Evolutionary conservation across 2,113 vertebrate species (phyloP), one percentile per base, ranked within the genome.

Genomic region (Argyrosomus japonicus): DNA sequence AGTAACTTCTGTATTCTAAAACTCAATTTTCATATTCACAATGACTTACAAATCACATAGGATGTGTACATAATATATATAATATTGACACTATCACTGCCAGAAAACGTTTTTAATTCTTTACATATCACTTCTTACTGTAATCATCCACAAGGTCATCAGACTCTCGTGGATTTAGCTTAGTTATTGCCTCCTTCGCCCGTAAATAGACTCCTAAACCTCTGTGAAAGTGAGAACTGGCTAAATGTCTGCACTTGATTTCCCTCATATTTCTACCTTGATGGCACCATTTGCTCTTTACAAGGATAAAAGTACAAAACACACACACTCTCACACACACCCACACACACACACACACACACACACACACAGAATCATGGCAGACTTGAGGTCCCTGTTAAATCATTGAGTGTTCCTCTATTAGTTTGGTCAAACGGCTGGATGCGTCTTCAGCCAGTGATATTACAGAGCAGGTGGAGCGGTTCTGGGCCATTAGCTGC

Each of bases 401-500:
- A 88, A 82, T 83, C 70, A 79, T 12, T 5, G 75, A 63, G 64
- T 48, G 82, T 72, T 61, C 87, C 68, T 82, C 79, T 79, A 88
- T 91, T 90, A 90, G 85, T 87, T 82, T 85, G 89, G 72, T 82
- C 80, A 78, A 89, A 86, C 21, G 87, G 83, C 79, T 86, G 88
- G 76, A 79, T 86, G 90, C 83, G 27, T 77, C 82, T 77, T 75
- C 70, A 82, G 86, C 84, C 70, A 10, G 79, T 85, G 88, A 81
- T 84, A 80, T 87, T 65, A 75, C 65, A 19, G 89, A 91, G 87
- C 92, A 91, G 92, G 89, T 93, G 92, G 87, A 75, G 69, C 54
- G 69, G 91, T 89, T 90, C 88, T 79, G 92, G 88, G 60, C 92
- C 88, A 88, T 92, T 93, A 92, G 89, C 87, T 62, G 53, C 68